Conservation (phyloP, 2,888 invertebrate genomes). For the Eupithecia tripunctaria region DNA sequence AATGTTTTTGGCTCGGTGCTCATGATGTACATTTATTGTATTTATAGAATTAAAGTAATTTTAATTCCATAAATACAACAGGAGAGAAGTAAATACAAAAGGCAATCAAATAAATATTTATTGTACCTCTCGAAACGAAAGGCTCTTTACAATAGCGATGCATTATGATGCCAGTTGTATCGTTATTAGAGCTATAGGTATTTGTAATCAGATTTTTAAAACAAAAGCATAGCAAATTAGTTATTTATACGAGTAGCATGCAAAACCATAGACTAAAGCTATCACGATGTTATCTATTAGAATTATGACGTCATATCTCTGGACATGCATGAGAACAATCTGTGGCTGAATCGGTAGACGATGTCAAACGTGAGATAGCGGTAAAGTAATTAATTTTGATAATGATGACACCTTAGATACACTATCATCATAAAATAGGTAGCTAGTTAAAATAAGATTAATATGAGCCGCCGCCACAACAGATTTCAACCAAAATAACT, state of each 20-base stretch:
- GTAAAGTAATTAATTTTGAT: slow-evolving; percentile 61
- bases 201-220: background rate
- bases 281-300: background rate
- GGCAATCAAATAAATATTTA: no score
- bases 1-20: background rate
- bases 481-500: background rate
- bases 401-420: slow-evolving; percentile 46
- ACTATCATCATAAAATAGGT: background rate
- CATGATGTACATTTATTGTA: no score
- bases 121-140: background rate
- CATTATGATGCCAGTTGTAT: background rate
- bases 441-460: background rate
- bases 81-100: no score
- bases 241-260: no score
- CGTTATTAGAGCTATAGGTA: background rate
- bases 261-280: background rate
- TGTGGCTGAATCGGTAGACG: background rate
- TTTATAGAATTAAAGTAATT: no score
- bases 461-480: background rate
- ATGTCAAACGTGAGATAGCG: background rate
- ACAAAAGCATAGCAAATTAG: background rate
- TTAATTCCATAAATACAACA: no score
- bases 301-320: slow-evolving; percentile 1
- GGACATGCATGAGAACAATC: background rate
- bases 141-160: background rate